These are phyloP conservation scores for Xenopus borealis DNA, from an alignment of 2,113 vertebrate genomes.

Conservation along the genomic window DNA sequence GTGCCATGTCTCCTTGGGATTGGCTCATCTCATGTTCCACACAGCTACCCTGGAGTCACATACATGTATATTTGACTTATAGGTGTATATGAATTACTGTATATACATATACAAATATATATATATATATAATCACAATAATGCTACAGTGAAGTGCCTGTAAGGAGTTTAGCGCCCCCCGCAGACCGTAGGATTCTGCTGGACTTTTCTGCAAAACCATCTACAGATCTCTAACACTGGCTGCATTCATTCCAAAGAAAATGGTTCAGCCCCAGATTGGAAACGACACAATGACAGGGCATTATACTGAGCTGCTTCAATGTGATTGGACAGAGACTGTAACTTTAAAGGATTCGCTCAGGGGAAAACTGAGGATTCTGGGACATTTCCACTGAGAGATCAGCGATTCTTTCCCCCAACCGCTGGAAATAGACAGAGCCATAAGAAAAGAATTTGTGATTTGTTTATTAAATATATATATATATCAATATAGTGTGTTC, in stretches of 20 bases:
- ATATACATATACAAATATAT: neutral
- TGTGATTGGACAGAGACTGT: neutral
- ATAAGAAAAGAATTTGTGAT: too few relatives aligned
- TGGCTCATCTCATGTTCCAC: neutral
- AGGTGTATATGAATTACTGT: neutral
- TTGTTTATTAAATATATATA: too few relatives aligned
- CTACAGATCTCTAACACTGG: too few relatives aligned
- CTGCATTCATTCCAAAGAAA: too few relatives aligned
- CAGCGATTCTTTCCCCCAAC: too few relatives aligned
- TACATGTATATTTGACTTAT: slow-evolving; percentile 3
- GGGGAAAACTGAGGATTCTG: neutral
- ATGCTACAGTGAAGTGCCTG: neutral
- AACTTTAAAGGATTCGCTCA: neutral
- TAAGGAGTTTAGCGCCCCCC: neutral
- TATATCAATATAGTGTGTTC: too few relatives aligned
- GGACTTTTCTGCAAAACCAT: neutral
- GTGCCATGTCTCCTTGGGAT: neutral
- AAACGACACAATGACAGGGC: neutral
- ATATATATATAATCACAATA: neutral
- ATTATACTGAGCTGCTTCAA: neutral
- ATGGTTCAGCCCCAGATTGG: too few relatives aligned
- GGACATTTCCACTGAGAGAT: neutral
- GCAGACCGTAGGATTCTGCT: neutral
- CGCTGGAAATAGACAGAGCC: too few relatives aligned
- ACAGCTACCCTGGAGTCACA: neutral